Percentiles rank a stretch among this genome's conserved stretches.
phyloP scores from a whole-genome alignment of 2,888 invertebrate species.

The Drosophila putrida region DNA sequence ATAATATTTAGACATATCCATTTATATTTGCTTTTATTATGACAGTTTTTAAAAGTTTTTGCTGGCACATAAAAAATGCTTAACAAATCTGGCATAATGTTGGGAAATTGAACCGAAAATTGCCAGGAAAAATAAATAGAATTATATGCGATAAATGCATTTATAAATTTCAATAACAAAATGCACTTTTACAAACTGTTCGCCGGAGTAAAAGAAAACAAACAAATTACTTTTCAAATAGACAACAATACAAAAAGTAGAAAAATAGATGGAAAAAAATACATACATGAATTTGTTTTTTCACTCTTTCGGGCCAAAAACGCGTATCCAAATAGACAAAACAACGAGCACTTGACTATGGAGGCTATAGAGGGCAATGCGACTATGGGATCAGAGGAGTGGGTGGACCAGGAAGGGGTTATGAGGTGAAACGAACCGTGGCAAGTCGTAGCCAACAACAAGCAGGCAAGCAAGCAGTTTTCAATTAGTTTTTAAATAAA shows the following conservation, averaged over 20 bases:
- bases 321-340: slow-evolving; percentile 55
- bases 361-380: background rate
- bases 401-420: background rate
- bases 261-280: slow-evolving; percentile 2
- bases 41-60: slow-evolving; percentile 15
- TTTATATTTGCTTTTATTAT: slow-evolving; percentile 16
- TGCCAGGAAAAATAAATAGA: slow-evolving; percentile 48
- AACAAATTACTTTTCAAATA: slow-evolving; percentile 69
- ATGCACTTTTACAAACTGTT: slow-evolving; percentile 67
- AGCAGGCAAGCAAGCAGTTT: slow-evolving; percentile 69
- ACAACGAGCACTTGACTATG: slow-evolving; percentile 57
- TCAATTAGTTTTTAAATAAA: slow-evolving; percentile 79
- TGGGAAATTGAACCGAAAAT: slow-evolving; percentile 19
- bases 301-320: slow-evolving; percentile 45
- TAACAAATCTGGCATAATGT: slow-evolving; percentile 19
- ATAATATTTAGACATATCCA: background rate
- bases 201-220: slow-evolving; percentile 55
- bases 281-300: slow-evolving; percentile 12
- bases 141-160: slow-evolving; percentile 55
- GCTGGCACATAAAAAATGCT: slow-evolving; percentile 5
- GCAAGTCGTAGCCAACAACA: slow-evolving; percentile 37
- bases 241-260: slow-evolving; percentile 28
- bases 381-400: background rate
- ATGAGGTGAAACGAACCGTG: slow-evolving; percentile 37
- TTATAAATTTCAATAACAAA: slow-evolving; percentile 70